A percentile compares a stretch with the other conserved stretches of the same genome.
Conservation (phyloP, 2,888 invertebrate species). For the Phaedon cochleariae region DNA sequence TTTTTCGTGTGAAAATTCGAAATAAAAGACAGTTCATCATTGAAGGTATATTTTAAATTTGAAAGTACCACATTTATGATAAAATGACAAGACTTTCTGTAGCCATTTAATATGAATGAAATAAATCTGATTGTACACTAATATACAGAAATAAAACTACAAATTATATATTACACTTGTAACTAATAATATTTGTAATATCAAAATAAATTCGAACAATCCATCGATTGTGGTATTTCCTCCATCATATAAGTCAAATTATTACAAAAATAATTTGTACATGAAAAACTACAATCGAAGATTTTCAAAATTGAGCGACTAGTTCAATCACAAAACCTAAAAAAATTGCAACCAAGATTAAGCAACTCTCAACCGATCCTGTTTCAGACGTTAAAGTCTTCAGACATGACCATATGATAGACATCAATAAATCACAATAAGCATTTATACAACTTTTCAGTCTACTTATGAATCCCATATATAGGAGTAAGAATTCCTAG, state of each 20-base stretch:
- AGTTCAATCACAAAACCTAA: constrained; percentile 61
- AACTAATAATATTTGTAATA: constrained; percentile 46
- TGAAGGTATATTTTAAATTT: constrained; percentile 24
- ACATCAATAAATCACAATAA: constrained; percentile 26
- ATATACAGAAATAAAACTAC: constrained; percentile 54
- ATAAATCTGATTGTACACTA: constrained; percentile 56
- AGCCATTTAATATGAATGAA: constrained; percentile 53
- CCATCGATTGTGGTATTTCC: constrained; percentile 29
- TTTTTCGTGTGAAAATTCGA: too few species aligned
- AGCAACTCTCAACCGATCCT: not conserved
- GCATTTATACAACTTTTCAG: constrained; percentile 27
- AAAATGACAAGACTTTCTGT: constrained; percentile 46
- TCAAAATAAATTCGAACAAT: constrained; percentile 44
- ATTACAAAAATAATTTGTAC: constrained; percentile 45
- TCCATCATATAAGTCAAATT: constrained; percentile 19
- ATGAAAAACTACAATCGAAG: constrained; percentile 27
- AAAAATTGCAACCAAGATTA: constrained; percentile 49
- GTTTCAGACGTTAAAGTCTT: not conserved
- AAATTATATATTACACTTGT: constrained; percentile 45
- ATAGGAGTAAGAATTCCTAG: constrained; percentile 18
- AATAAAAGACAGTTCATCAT: not conserved
- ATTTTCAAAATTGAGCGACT: constrained; percentile 56
- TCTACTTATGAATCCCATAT: constrained; percentile 33
- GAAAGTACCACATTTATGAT: constrained; percentile 42
- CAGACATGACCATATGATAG: not conserved